A percentile compares a stretch with the other conserved stretches of the same genome.
Evolutionary conservation across 2,797 vertebrate species (phyloP).

Genomic region (Oreortyx pictus): DNA sequence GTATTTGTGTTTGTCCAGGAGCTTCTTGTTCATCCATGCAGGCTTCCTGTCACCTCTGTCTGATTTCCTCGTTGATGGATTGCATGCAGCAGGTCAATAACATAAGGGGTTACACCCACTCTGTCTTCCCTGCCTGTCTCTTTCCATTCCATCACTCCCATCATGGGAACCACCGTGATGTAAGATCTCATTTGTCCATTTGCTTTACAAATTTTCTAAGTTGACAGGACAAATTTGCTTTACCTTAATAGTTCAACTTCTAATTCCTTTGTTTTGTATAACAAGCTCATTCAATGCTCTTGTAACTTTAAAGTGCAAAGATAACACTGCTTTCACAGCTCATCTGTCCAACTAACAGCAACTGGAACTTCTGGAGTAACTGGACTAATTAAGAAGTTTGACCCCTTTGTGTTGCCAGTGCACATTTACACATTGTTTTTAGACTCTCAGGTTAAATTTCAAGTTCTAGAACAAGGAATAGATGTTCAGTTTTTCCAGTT

Average conservation of each 20-base stretch:
- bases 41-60: not conserved
- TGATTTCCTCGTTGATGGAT: not conserved
- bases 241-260: not conserved
- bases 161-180: too few species aligned
- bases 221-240: too few species aligned
- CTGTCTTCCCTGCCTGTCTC: not conserved
- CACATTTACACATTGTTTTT: not conserved
- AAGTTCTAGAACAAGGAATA: constrained; percentile 25
- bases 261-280: not conserved
- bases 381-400: not conserved
- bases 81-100: not conserved
- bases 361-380: not conserved
- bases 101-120: too few species aligned
- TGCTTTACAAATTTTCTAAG: too few species aligned
- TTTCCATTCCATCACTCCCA: not conserved
- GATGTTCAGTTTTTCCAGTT: constrained; percentile 46
- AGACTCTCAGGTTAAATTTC: constrained; percentile 32
- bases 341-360: not conserved
- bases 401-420: not conserved
- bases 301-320: not conserved
- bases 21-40: not conserved
- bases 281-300: not conserved
- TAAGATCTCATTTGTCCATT: too few species aligned
- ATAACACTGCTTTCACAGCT: not conserved
- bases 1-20: not conserved